Conservation (phyloP, 2,888 invertebrate species). For the Atrina japonica region DNA sequence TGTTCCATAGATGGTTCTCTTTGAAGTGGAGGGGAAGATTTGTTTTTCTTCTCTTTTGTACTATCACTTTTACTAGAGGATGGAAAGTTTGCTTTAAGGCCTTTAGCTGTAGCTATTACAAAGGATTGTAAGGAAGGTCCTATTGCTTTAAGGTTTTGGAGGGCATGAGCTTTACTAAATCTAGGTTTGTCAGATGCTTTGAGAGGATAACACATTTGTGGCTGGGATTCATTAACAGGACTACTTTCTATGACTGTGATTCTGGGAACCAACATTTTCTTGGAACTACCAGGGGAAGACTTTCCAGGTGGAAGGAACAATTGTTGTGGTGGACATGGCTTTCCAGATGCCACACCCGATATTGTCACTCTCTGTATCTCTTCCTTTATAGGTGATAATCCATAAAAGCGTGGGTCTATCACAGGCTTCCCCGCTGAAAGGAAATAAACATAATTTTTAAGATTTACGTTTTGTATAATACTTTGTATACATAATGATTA, state of each 20-base stretch:
- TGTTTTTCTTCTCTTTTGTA: constrained; percentile 25
- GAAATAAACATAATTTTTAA: too few species aligned
- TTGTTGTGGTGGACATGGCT: constrained; percentile 39
- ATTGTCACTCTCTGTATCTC: constrained; percentile 28
- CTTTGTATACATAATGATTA: too few species aligned
- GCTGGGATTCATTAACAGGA: constrained; percentile 35
- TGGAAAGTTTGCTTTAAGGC: constrained; percentile 30
- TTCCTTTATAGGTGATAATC: constrained; percentile 20
- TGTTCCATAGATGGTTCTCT: constrained; percentile 19
- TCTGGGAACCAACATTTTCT: constrained; percentile 40
- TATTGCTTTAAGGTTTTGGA: constrained; percentile 28
- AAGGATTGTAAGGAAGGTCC: constrained; percentile 35
- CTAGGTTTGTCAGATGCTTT: constrained; percentile 27
- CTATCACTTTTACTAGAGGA: constrained; percentile 26
- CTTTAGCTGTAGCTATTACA: constrained; percentile 33
- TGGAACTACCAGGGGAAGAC: constrained; percentile 8
- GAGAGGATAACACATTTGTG: constrained; percentile 30
- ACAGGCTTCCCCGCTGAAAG: too few species aligned
- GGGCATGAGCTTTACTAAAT: constrained; percentile 16
- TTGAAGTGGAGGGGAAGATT: constrained; percentile 28
- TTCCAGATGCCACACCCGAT: constrained; percentile 7
- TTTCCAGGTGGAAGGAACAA: constrained; percentile 21
- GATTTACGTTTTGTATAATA: too few species aligned
- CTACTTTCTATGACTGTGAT: constrained; percentile 46
- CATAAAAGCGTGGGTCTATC: too few species aligned